Conservation (phyloP, 1,140 invertebrate genomes). For the Drosophila micromelanica region DNA sequence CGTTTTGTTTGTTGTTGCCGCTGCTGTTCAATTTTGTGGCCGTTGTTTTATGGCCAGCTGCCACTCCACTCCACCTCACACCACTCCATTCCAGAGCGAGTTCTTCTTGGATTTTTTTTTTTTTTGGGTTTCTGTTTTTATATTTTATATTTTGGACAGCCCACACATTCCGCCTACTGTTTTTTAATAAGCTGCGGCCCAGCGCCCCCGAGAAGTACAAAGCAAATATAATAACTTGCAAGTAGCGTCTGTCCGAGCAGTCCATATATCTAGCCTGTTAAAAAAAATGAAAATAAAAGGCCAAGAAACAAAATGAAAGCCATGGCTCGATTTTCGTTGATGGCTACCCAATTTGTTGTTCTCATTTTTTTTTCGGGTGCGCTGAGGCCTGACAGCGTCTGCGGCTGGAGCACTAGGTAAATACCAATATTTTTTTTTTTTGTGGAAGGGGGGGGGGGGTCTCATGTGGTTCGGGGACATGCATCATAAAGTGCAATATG, state of each 20-base stretch:
- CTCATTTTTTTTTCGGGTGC: background rate
- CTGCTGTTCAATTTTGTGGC: slow-evolving; percentile 70
- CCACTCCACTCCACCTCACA: background rate
- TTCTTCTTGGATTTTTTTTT: slow-evolving; percentile 31
- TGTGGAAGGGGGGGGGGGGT: background rate
- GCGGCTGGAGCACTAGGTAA: slow-evolving; percentile 70
- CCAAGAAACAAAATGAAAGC: slow-evolving; percentile 32
- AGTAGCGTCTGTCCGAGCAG: slow-evolving; percentile 58
- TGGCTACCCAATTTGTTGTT: slow-evolving; percentile 1
- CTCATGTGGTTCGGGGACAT: slow-evolving; percentile 48
- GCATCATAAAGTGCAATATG: slow-evolving; percentile 76
- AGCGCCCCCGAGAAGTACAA: slow-evolving; percentile 66
- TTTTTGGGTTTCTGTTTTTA: slow-evolving; percentile 19
- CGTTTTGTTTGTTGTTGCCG: slow-evolving; percentile 36
- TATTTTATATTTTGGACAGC: background rate
- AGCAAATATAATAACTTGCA: slow-evolving; percentile 83
- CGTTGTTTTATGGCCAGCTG: slow-evolving; percentile 71
- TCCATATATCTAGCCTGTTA: slow-evolving; percentile 19
- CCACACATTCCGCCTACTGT: slow-evolving; percentile 17
- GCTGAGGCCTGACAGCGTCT: slow-evolving; percentile 41
- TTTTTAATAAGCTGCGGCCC: slow-evolving; percentile 73
- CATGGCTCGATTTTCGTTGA: slow-evolving; percentile 39
- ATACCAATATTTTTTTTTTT: slow-evolving; percentile 65
- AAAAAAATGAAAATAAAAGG: slow-evolving; percentile 4
- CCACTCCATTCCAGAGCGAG: background rate